phyloP scores from a whole-genome alignment of 1,140 invertebrate species.

The Drosophila persimilis region DNA sequence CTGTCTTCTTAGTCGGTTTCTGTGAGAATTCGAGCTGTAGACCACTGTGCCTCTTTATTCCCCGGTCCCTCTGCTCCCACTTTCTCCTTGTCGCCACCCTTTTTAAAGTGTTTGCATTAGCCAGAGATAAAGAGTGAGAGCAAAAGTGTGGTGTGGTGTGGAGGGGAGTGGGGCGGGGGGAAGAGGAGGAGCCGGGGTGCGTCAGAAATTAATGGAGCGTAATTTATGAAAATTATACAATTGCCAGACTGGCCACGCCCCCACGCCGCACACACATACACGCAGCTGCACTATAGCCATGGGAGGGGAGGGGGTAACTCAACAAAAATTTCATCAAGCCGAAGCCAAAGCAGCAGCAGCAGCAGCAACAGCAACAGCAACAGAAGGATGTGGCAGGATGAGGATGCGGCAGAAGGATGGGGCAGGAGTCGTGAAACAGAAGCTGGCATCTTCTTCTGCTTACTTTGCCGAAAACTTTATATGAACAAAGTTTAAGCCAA shows the following conservation, averaged over 20 bases:
- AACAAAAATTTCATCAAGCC: constrained; percentile 33
- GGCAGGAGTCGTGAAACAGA: constrained; percentile 1
- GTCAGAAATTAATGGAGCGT: constrained; percentile 58
- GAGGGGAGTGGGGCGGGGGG: background rate
- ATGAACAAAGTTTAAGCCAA: constrained; percentile 56
- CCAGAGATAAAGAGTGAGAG: background rate
- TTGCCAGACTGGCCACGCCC: constrained; percentile 50
- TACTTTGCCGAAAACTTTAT: constrained; percentile 62
- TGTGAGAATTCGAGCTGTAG: background rate
- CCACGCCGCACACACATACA: constrained; percentile 9
- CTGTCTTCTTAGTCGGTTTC: background rate
- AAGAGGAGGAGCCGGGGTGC: constrained; percentile 11
- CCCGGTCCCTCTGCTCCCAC: background rate
- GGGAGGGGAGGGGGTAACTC: constrained; percentile 20
- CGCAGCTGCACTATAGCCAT: constrained; percentile 19
- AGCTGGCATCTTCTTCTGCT: constrained; percentile 46
- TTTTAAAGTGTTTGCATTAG: constrained; percentile 45
- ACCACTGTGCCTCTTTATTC: background rate
- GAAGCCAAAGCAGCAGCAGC: background rate
- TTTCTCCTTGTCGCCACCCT: background rate
- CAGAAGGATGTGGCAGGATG: background rate
- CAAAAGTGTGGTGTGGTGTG: too few species aligned
- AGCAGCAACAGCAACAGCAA: too few species aligned
- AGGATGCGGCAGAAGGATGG: constrained; percentile 5
- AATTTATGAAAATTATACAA: constrained; percentile 66